These are phyloP conservation scores for Eilema griseolum DNA, from an alignment of 2,888 invertebrate genomes.

Conservation along the genomic window DNA sequence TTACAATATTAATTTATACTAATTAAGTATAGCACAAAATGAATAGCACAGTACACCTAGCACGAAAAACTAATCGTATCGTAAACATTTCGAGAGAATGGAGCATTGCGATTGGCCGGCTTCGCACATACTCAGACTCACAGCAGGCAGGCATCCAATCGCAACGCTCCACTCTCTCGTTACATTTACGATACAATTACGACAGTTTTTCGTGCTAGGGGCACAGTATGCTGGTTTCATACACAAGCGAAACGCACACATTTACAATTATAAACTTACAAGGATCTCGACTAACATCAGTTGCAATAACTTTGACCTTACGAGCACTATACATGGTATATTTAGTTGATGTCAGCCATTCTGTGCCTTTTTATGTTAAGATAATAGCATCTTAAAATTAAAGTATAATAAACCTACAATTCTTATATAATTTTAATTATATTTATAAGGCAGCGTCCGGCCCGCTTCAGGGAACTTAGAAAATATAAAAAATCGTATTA, in stretches of 20 bases:
- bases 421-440: neutral
- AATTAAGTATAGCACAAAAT: neutral
- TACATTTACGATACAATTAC: no score
- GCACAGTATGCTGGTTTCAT: no score
- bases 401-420: neutral
- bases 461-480: neutral
- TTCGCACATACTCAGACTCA: no score
- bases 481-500: neutral
- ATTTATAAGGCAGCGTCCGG: conserved; percentile 2
- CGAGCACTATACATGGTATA: no score
- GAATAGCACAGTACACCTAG: no score
- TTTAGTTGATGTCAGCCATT: neutral
- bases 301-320: no score
- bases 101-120: no score
- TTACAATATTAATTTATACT: neutral
- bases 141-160: no score
- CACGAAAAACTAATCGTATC: no score
- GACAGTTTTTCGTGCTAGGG: no score
- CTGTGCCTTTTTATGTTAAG: neutral
- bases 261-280: neutral
- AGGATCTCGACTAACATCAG: neutral
- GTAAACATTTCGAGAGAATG: no score
- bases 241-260: neutral
- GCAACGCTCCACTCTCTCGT: no score
- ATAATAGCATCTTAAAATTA: neutral